A percentile compares a stretch with the other conserved stretches of the same genome.
Conservation (phyloP, 1,140 invertebrate species). For the Chlorops oryzae region DNA sequence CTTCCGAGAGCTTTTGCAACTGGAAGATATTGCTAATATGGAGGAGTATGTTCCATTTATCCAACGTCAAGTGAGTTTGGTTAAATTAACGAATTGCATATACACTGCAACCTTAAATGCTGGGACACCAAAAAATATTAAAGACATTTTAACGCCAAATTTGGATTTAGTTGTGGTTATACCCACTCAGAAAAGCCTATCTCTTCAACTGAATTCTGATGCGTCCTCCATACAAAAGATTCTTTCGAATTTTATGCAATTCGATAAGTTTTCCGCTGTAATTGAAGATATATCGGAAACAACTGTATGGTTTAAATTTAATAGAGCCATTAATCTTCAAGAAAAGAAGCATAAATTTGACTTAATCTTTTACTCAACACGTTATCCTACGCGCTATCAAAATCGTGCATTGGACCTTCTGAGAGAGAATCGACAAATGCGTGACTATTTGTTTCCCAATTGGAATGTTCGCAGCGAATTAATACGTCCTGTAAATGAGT, state of each 20-base stretch:
- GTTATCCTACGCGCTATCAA: constrained; percentile 23
- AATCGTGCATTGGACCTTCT: constrained; percentile 31
- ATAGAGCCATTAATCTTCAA: neutral
- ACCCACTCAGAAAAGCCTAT: too few species aligned
- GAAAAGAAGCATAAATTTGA: neutral
- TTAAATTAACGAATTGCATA: neutral
- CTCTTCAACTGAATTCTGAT: too few species aligned
- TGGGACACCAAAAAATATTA: too few species aligned
- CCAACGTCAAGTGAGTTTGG: neutral
- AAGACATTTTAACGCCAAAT: too few species aligned
- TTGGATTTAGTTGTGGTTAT: too few species aligned
- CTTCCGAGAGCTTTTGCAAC: neutral
- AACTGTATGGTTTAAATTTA: neutral
- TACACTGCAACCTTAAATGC: too few species aligned
- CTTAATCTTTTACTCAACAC: constrained; percentile 29
- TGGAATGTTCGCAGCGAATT: neutral
- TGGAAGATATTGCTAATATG: neutral
- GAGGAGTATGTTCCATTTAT: neutral
- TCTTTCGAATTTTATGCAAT: constrained; percentile 16
- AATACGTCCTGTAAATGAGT: neutral
- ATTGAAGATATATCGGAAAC: neutral
- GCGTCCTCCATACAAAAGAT: constrained; percentile 7
- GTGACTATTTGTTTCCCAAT: constrained; percentile 33
- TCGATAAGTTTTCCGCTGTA: constrained; percentile 25
- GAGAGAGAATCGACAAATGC: constrained; percentile 14